Percentiles rank a stretch among this genome's conserved stretches.
Evolutionary conservation across 2,113 vertebrate genomes (phyloP).

Genomic region (Todiramphus chloris): DNA sequence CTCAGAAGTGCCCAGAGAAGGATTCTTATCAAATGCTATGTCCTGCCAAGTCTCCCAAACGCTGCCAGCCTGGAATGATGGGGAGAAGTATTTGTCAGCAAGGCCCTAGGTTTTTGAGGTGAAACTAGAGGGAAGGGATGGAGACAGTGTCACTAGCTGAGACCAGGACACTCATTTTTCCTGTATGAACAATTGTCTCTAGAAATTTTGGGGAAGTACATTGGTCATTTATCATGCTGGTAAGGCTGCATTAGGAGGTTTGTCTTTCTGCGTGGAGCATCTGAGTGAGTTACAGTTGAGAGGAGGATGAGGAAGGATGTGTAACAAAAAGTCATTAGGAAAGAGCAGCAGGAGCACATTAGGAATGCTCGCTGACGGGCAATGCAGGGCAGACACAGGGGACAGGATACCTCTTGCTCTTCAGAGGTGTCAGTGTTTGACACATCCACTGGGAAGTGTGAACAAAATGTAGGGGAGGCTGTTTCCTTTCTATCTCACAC

Average conservation of each 20-base stretch:
- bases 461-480: constrained; percentile 29
- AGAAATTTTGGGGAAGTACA: neutral
- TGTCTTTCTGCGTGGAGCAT: neutral
- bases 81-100: constrained; percentile 13
- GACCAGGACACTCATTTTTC: neutral
- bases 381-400: neutral
- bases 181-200: neutral
- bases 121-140: neutral
- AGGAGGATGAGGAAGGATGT: neutral
- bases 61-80: neutral
- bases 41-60: constrained; percentile 30
- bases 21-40: constrained; percentile 41
- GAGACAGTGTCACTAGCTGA: neutral
- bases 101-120: neutral
- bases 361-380: neutral
- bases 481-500: neutral
- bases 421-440: constrained; percentile 40
- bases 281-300: neutral
- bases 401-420: neutral
- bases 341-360: neutral
- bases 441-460: constrained; percentile 1
- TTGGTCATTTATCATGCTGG: neutral
- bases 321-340: neutral
- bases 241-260: neutral
- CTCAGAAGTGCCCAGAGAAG: constrained; percentile 11